Evolutionary conservation across 1,140 invertebrate genomes (phyloP).

Genomic region (Drosophila tristis): DNA sequence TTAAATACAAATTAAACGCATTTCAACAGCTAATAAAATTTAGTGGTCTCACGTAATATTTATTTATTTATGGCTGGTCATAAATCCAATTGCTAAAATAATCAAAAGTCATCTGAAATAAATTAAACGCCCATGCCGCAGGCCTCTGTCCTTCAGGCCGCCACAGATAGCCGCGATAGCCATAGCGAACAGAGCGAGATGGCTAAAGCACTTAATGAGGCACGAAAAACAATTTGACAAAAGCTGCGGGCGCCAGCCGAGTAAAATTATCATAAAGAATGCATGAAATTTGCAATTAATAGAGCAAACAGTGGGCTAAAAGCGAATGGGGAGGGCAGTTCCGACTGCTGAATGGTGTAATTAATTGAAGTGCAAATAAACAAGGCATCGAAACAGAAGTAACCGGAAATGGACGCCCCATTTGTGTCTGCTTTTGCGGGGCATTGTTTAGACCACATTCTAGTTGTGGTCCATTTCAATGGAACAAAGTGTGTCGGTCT

Average conservation of each 20-base stretch:
- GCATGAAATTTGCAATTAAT: conserved; percentile 61
- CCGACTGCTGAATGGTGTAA: conserved; percentile 17
- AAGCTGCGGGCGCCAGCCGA: conserved; percentile 42
- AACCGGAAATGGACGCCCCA: conserved; percentile 13
- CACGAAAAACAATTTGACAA: conserved; percentile 73
- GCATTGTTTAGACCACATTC: too few species aligned
- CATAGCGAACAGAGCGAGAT: not conserved
- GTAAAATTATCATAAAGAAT: conserved; percentile 71
- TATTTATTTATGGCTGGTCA: conserved; percentile 60
- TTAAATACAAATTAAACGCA: conserved; percentile 42
- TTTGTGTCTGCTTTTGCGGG: not conserved
- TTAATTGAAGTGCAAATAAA: conserved; percentile 62
- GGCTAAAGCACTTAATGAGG: conserved; percentile 49
- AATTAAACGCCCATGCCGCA: conserved; percentile 43
- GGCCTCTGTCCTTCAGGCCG: not conserved
- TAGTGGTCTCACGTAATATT: conserved; percentile 44
- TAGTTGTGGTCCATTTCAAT: not conserved
- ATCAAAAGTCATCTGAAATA: conserved; percentile 62
- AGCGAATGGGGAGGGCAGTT: not conserved
- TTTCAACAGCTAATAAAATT: conserved; percentile 65
- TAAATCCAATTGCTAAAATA: conserved; percentile 63
- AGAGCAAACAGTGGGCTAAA: conserved; percentile 25
- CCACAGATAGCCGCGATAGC: conserved; percentile 13
- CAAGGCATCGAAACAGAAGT: conserved; percentile 28
- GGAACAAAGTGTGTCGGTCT: conserved; percentile 4